phyloP scores from a whole-genome alignment of 1,140 invertebrate genomes.

The Lycorma delicatula region DNA sequence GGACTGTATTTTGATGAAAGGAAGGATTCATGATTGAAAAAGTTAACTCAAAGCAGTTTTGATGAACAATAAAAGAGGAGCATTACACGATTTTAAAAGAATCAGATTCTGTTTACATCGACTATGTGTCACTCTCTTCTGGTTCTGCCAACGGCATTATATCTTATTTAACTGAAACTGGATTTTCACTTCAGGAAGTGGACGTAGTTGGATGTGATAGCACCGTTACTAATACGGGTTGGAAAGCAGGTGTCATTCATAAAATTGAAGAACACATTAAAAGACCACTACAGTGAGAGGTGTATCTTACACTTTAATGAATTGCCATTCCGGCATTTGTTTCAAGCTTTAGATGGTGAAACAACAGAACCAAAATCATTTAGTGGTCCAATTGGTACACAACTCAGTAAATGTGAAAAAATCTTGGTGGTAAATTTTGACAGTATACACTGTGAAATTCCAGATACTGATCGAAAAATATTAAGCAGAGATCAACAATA shows the following conservation, averaged over 20 bases:
- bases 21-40: slow-evolving; percentile 25
- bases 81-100: slow-evolving; percentile 28
- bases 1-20: slow-evolving; percentile 24
- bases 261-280: slow-evolving; percentile 20
- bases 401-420: slow-evolving; percentile 25
- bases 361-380: slow-evolving; percentile 26
- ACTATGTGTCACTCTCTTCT: slow-evolving; percentile 22
- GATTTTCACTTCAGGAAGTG: slow-evolving; percentile 19
- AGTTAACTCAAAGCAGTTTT: slow-evolving; percentile 22
- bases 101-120: slow-evolving; percentile 27
- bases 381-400: slow-evolving; percentile 27
- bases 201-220: slow-evolving; percentile 30
- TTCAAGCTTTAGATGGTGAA: slow-evolving; percentile 27
- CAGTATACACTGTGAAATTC: slow-evolving; percentile 16
- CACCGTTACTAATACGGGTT: slow-evolving; percentile 30
- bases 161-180: slow-evolving; percentile 17
- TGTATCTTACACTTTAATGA: slow-evolving; percentile 32
- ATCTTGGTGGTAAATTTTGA: slow-evolving; percentile 22
- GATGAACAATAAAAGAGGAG: slow-evolving; percentile 23
- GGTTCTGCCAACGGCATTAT: slow-evolving; percentile 19
- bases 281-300: slow-evolving; percentile 25
- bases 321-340: slow-evolving; percentile 29
- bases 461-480: slow-evolving; percentile 18
- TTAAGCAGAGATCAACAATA: slow-evolving; percentile 32
- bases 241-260: slow-evolving; percentile 27